Evolutionary conservation across 2,113 vertebrate species (phyloP).

Genomic region (Phyllostomus discolor): DNA sequence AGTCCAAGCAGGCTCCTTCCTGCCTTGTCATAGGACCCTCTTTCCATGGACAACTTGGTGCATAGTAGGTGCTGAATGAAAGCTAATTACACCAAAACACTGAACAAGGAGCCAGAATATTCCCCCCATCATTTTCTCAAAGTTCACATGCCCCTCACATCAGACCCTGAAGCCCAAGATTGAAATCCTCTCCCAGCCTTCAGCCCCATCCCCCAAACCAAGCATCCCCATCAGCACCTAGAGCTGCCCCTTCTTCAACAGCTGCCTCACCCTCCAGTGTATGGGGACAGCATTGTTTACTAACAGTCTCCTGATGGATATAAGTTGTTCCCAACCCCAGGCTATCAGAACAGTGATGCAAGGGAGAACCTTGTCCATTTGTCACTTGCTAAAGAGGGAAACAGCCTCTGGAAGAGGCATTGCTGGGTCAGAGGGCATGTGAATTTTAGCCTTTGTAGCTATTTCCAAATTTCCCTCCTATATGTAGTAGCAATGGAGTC

Average conservation of each 20-base stretch:
- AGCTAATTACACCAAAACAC: rapidly evolving
- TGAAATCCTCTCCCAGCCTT: too few relatives aligned
- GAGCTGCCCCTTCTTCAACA: neutral
- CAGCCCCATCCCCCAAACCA: rapidly evolving
- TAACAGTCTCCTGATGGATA: too few relatives aligned
- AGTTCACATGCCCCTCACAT: rapidly evolving
- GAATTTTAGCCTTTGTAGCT: neutral
- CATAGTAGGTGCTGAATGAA: neutral
- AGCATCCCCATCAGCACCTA: neutral
- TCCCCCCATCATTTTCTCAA: rapidly evolving
- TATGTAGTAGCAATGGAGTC: rapidly evolving
- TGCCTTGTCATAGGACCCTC: rapidly evolving
- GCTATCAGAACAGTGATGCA: neutral
- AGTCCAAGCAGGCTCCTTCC: neutral
- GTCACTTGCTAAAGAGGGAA: neutral
- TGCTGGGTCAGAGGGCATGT: neutral
- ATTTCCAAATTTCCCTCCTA: neutral
- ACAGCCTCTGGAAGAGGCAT: too few relatives aligned
- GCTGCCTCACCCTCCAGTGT: neutral
- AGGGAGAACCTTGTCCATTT: neutral
- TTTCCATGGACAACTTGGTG: rapidly evolving
- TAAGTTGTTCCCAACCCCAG: neutral
- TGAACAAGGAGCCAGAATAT: neutral
- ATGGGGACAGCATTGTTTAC: rapidly evolving
- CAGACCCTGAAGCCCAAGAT: too few relatives aligned